Percentiles rank a stretch among this genome's conserved stretches.
Evolutionary conservation across 2,888 invertebrate genomes (phyloP).

Genomic region (Rhingia rostrata): DNA sequence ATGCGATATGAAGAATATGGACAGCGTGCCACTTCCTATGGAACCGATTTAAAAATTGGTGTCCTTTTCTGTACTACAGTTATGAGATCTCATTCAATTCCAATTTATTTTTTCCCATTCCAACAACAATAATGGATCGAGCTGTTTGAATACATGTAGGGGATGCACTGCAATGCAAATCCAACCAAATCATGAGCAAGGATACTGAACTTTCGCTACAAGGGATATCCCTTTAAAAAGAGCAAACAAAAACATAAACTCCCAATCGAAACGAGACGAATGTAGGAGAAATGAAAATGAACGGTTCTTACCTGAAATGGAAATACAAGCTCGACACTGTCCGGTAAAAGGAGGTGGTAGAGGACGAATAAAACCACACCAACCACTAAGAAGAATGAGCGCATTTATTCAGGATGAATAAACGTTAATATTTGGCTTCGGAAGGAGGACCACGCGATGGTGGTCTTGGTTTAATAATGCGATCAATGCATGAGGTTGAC

Average conservation of each 20-base stretch:
- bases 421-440: constrained; percentile 5
- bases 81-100: constrained; percentile 49
- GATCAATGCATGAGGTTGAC: constrained; percentile 16
- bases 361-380: not conserved
- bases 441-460: constrained; percentile 7
- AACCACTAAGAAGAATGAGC: constrained; percentile 33
- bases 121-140: constrained; percentile 5
- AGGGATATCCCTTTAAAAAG: not conserved
- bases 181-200: constrained; percentile 41
- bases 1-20: constrained; percentile 25
- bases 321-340: not conserved
- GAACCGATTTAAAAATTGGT: constrained; percentile 30
- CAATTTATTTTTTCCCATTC: constrained; percentile 34
- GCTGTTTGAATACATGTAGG: not conserved
- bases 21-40: not conserved
- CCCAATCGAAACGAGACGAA: not conserved
- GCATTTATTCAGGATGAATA: constrained; percentile 11
- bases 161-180: constrained; percentile 13
- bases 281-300: not conserved
- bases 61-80: constrained; percentile 11
- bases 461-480: constrained; percentile 17
- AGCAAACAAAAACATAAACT: not conserved
- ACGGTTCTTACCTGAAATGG: not conserved
- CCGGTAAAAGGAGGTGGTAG: too few relatives aligned
- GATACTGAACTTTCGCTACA: constrained; percentile 38